Evolutionary conservation across 64 coral and sea anemone genomes (phyloP), one percentile per base, ranked within the genome.

Genomic region (Cladopsammia gracilis): DNA sequence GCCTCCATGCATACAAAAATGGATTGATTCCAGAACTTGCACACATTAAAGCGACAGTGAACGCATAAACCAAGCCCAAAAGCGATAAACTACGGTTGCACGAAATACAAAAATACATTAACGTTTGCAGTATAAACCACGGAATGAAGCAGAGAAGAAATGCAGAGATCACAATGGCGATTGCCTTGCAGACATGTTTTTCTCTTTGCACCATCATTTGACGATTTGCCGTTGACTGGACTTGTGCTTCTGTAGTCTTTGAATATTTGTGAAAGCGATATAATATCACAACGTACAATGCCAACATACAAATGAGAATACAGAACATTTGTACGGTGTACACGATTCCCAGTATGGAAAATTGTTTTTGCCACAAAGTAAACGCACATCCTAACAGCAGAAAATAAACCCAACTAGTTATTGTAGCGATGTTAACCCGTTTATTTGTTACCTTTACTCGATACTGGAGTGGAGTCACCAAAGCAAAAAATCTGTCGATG

Each of bases 1-100:
- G 88, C 9, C 88, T 47, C 62, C 76, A 90, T 51, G 88, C 76
- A 23, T 80, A 90, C 23, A 80, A 80, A 16, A 80, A 26, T 61
- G 77, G 77, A 43, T 90, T 90, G 19, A 89, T 18, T 26, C 62
- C 65, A 12, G 64, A 90, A 20, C 52, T 70, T 16, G 71, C 50
- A 34, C 57, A 45, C 10, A 67, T 56, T 7, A 70, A n/a, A 26
- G 67, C 23, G 19, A 24, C 15, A 34, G 67, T 45, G 10, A 87
- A 13, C 23, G 46, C 11, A 87, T 42, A 5, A 48, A 25, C 25
- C 10, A 49, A n/a, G 34, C 25, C 18, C 10, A 87, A 71, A 3
- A 54, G 10, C 26, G 5, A 57, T 10, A 70, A 47, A 58, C 72
- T 10, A 14, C 44, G 22, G 19, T 64, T 48, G 50, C 85, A 87